phyloP scores from a whole-genome alignment of 2,888 invertebrate species.

The Coremacera marginata region DNA sequence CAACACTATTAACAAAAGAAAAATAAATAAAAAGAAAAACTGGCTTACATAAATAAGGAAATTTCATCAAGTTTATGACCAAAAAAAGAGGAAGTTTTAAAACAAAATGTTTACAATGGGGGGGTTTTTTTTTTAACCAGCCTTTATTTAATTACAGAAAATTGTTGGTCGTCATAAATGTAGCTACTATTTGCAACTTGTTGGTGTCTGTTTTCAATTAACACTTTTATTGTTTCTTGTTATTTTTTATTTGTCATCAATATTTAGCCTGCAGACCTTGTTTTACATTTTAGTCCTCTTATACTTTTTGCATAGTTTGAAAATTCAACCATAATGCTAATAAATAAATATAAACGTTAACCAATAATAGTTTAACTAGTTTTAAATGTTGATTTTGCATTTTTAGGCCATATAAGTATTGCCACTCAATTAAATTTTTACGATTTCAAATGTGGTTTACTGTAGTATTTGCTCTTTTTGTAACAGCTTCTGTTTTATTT shows the following conservation, averaged over 20 bases:
- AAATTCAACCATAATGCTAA: neutral
- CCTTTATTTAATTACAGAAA: slow-evolving; percentile 11
- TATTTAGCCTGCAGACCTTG: slow-evolving; percentile 17
- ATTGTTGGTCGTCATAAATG: slow-evolving; percentile 9
- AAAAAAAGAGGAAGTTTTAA: slow-evolving; percentile 30
- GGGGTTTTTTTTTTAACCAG: too few species aligned
- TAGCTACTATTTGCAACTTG: neutral
- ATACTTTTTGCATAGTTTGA: neutral
- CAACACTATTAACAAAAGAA: too few species aligned
- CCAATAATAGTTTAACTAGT: neutral
- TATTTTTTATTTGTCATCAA: neutral
- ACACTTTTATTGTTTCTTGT: neutral
- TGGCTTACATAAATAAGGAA: neutral
- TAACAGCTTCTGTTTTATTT: too few species aligned
- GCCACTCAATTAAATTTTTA: neutral
- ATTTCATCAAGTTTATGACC: slow-evolving; percentile 33
- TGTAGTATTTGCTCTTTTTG: too few species aligned
- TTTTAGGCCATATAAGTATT: neutral
- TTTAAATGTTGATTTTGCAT: neutral
- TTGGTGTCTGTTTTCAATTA: neutral
- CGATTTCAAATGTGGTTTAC: too few species aligned
- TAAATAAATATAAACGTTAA: neutral
- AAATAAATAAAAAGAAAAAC: neutral
- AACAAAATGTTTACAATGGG: neutral
- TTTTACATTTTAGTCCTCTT: neutral